phyloP scores from a whole-genome alignment of 2,888 invertebrate species.

The Hartigia nigra region DNA sequence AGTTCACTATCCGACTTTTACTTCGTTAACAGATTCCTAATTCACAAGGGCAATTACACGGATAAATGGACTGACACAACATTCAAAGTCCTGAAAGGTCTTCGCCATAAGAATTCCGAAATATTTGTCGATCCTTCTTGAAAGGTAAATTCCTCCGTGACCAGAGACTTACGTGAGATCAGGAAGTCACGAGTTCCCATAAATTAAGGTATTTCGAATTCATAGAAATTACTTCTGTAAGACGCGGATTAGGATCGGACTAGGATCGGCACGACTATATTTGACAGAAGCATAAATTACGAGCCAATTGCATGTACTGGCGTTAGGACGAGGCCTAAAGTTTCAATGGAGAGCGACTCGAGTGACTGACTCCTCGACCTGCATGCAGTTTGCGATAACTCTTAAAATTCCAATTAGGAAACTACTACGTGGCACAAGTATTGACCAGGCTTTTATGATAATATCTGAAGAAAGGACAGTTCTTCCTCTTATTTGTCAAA shows the following conservation, averaged over 20 bases:
- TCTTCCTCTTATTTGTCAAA: not conserved
- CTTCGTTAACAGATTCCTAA: not conserved
- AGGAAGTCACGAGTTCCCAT: too few relatives aligned
- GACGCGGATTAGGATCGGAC: too few relatives aligned
- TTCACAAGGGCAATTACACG: not conserved
- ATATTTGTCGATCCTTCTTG: not conserved
- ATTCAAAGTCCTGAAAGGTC: not conserved
- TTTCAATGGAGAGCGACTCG: not conserved
- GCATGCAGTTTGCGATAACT: not conserved
- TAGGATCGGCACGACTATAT: too few relatives aligned
- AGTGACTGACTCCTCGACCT: not conserved
- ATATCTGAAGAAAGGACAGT: too few relatives aligned
- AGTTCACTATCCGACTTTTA: not conserved
- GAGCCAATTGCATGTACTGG: not conserved
- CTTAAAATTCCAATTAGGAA: not conserved
- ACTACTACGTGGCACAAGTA: not conserved
- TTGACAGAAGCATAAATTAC: not conserved
- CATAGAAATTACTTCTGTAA: too few relatives aligned
- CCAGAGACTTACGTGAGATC: too few relatives aligned
- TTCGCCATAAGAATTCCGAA: not conserved
- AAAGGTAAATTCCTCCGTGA: too few relatives aligned
- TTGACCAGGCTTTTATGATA: not conserved
- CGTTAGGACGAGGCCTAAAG: not conserved
- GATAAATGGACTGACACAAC: not conserved
- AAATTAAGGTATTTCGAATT: too few relatives aligned